These are phyloP conservation scores for Leucophenga montana DNA, from an alignment of 2,888 invertebrate species.

Conservation along the genomic window DNA sequence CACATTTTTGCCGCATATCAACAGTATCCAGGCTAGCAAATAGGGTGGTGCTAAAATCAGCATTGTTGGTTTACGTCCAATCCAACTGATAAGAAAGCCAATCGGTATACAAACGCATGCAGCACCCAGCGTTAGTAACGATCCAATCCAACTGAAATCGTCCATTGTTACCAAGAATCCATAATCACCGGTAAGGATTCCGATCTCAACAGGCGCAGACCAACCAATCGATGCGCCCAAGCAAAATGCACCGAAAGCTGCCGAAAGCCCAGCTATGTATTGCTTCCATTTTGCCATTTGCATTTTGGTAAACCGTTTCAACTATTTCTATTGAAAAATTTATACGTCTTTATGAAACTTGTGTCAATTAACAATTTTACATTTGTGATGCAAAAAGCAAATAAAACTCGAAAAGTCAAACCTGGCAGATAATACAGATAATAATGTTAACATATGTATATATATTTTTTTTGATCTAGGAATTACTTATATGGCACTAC, in stretches of 20 bases:
- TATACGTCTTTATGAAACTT: too few relatives aligned
- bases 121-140: constrained; percentile 80
- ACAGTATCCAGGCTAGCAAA: constrained; percentile 80
- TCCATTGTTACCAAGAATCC: constrained; percentile 73
- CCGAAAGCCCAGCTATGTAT: constrained; percentile 56
- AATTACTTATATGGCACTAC: too few relatives aligned
- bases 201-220: constrained; percentile 54
- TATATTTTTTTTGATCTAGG: not conserved
- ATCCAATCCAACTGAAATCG: constrained; percentile 80
- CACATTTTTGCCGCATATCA: constrained; percentile 79
- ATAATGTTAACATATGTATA: not conserved
- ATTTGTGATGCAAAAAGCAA: not conserved
- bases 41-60: constrained; percentile 75
- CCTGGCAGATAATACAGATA: not conserved
- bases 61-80: constrained; percentile 79
- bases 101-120: constrained; percentile 80
- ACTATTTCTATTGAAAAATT: too few relatives aligned
- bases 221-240: constrained; percentile 58
- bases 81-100: constrained; percentile 77
- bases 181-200: constrained; percentile 32
- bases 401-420: not conserved
- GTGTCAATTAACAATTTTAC: too few relatives aligned
- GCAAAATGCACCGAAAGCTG: constrained; percentile 59
- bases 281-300: constrained; percentile 31
- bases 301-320: not conserved